Evolutionary conservation across 2,113 vertebrate species (phyloP).

Genomic region (Megaleporinus macrocephalus): DNA sequence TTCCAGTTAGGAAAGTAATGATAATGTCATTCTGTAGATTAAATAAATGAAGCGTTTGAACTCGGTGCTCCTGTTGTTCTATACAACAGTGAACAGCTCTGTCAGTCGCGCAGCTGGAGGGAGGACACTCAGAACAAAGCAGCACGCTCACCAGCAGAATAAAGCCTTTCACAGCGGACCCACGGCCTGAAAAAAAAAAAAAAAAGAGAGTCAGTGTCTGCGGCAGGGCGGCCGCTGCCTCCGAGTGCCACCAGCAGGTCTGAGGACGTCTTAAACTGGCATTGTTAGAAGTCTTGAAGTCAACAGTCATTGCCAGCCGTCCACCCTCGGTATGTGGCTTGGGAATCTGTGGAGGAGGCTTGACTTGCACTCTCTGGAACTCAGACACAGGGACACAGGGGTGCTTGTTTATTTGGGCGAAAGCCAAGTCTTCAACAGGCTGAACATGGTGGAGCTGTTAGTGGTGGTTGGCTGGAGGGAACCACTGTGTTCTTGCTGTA

Average conservation of each 20-base stretch:
- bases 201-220: constrained; percentile 46
- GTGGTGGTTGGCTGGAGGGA: neutral
- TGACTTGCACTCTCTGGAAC: neutral
- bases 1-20: neutral
- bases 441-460: neutral
- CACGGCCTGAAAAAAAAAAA: constrained; percentile 40
- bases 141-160: constrained; percentile 10
- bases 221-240: constrained; percentile 1
- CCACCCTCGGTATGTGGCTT: neutral
- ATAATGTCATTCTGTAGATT: neutral
- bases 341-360: neutral
- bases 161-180: constrained; percentile 44
- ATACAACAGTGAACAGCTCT: constrained; percentile 2
- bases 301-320: neutral
- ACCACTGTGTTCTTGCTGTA: neutral
- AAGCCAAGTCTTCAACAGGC: neutral
- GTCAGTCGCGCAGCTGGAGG: neutral
- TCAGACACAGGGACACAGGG: neutral
- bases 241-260: constrained; percentile 25
- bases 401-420: neutral
- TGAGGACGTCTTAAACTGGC: constrained; percentile 34
- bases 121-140: constrained; percentile 3
- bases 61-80: neutral
- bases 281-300: constrained; percentile 7
- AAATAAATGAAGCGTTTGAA: neutral